These are phyloP conservation scores for Cheilosia vulpina DNA, from an alignment of 2,888 invertebrate genomes.

Conservation along the genomic window DNA sequence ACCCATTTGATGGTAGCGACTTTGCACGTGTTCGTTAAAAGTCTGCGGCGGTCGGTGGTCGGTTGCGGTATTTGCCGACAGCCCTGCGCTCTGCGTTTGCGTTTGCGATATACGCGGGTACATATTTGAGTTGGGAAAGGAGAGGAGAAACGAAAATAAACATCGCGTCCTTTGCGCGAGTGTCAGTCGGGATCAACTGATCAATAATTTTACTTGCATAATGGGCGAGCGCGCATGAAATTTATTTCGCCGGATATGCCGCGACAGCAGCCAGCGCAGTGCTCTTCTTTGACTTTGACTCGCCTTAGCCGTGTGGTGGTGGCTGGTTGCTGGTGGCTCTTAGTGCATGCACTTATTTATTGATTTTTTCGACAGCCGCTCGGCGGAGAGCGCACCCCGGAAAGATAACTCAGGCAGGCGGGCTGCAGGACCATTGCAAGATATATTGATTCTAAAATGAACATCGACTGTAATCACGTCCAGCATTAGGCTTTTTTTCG, in stretches of 20 bases:
- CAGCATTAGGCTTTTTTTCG: slow-evolving; percentile 76
- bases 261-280: slow-evolving; percentile 69
- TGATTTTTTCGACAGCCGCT: slow-evolving; percentile 73
- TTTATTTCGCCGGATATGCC: slow-evolving; percentile 74
- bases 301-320: slow-evolving; percentile 31
- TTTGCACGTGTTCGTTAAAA: slow-evolving; percentile 67
- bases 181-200: slow-evolving; percentile 75
- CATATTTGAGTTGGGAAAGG: slow-evolving; percentile 12
- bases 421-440: slow-evolving; percentile 66
- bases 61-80: slow-evolving; percentile 57
- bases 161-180: slow-evolving; percentile 69
- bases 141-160: slow-evolving; percentile 29
- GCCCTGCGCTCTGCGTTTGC: neutral
- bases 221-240: slow-evolving; percentile 74
- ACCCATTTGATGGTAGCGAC: slow-evolving; percentile 64
- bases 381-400: slow-evolving; percentile 52
- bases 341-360: slow-evolving; percentile 74
- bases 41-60: slow-evolving; percentile 37
- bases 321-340: slow-evolving; percentile 61
- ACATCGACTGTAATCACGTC: slow-evolving; percentile 77
- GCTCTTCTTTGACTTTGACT: slow-evolving; percentile 70
- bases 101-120: neutral
- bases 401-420: slow-evolving; percentile 69
- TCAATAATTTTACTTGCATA: slow-evolving; percentile 74
- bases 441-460: slow-evolving; percentile 77